Base-by-base conservation (phyloP, 2,797 vertebrate genomes). In the Halcyon smyrnensis region DNA sequence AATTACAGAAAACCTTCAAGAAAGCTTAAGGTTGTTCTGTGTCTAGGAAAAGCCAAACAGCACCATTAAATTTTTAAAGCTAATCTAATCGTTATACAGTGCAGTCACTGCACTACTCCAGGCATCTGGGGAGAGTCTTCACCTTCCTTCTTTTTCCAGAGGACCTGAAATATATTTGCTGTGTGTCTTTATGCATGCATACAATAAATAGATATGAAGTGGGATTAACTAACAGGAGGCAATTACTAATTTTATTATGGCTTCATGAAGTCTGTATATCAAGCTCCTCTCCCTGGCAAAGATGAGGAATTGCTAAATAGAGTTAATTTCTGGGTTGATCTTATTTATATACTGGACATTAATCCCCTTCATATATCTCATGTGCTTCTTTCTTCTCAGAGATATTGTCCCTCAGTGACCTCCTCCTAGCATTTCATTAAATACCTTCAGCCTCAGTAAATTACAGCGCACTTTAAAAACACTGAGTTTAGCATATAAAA, bases 401-500 rank as follows among this genome's bases (percentile, higher is more conserved):
- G 88, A 97, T 96, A 95, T 88, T 56, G 84, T 97, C 96, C 96
- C 96, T 97, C 92, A 92, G 90, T 97, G 97, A 98, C 98, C 97
- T 98, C 93, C 97, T 97, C 95, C 84, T 89, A 93, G 89, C 63
- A 43, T 98, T 97, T 98, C 96, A 97, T 98, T 98, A 98, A 98
- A 97, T 96, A 95, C 92, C 97, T 97, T 96, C 93, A 78, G 76
- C 95, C 90, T 97, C 77, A 23, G 94, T 97, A 98, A 98, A 98
- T 98, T 97, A 97, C 94, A 97, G 92, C 92, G n/a, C n/a, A 95
- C 97, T 98, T 98, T 97, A 97, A 98, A 98, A 98, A 96, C 96
- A 98, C 90, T 85, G 93, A 97, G 95, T 98, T 98, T 98, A 98
- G 97, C 97, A 98, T 98, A 97, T 96, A 98, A 98, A 97, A 98